These are phyloP conservation scores for Dryocosmus kuriphilus DNA, from an alignment of 2,888 invertebrate species.

Conservation along the genomic window DNA sequence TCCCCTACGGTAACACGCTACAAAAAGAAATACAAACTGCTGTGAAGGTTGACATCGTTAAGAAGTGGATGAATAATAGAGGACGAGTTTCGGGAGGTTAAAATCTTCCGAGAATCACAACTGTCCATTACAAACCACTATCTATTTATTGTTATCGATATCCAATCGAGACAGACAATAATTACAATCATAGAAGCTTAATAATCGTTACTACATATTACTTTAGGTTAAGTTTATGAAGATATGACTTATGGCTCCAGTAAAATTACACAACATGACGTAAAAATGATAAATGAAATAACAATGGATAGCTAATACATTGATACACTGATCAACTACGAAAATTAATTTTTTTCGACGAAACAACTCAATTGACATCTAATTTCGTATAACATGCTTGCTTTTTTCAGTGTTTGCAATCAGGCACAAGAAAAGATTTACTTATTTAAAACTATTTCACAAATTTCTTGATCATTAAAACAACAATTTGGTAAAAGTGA, in stretches of 20 bases:
- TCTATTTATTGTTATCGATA: conserved; percentile 40
- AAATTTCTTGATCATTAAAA: conserved; percentile 15
- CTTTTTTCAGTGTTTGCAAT: background rate
- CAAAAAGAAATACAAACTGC: background rate
- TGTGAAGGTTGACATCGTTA: background rate
- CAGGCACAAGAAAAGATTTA: conserved; percentile 7
- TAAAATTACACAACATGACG: conserved; percentile 73
- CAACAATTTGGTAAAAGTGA: conserved; percentile 12
- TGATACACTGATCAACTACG: conserved; percentile 61
- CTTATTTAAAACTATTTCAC: conserved; percentile 15
- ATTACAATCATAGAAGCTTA: conserved; percentile 34
- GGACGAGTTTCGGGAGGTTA: conserved; percentile 8
- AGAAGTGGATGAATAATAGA: conserved; percentile 4
- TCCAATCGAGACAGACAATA: conserved; percentile 32
- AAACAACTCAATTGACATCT: conserved; percentile 17
- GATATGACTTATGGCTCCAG: conserved; percentile 63
- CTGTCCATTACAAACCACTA: conserved; percentile 39
- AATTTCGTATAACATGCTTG: background rate
- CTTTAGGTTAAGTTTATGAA: conserved; percentile 68
- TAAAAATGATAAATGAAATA: conserved; percentile 74
- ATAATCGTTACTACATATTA: conserved; percentile 50
- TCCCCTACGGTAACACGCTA: too few species aligned
- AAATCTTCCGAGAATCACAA: conserved; percentile 27
- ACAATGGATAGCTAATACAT: conserved; percentile 70
- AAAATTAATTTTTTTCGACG: background rate